Evolutionary conservation across 2,797 vertebrate genomes (phyloP).

Genomic region (Rhinophrynus dorsalis): DNA sequence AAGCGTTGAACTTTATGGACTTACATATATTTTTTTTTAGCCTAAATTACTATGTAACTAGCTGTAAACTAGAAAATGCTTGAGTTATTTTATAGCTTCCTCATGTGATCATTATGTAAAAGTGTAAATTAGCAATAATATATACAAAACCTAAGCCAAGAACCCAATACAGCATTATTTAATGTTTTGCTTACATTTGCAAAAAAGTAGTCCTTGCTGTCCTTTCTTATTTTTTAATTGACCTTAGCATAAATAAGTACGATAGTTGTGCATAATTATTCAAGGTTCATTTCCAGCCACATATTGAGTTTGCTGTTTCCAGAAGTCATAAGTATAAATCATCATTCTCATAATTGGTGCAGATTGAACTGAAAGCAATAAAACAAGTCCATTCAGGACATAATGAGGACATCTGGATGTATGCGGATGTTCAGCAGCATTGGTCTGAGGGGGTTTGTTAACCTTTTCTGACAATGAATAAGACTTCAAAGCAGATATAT

Average conservation of each 20-base stretch:
- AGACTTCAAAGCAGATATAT: neutral
- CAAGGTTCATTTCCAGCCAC: neutral
- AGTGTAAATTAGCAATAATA: too few species aligned
- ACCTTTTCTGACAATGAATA: neutral
- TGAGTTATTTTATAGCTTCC: too few species aligned
- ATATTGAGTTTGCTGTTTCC: slow-evolving; percentile 28
- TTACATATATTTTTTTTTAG: too few species aligned
- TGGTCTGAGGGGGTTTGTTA: neutral
- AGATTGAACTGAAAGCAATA: slow-evolving; percentile 29
- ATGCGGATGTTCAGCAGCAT: neutral
- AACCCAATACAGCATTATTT: too few species aligned
- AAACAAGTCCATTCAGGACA: slow-evolving; percentile 16
- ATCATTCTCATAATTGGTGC: slow-evolving; percentile 26
- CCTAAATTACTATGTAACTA: too few species aligned
- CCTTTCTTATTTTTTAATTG: slow-evolving; percentile 10
- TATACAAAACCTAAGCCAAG: too few species aligned
- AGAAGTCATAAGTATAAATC: slow-evolving; percentile 35
- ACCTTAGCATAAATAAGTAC: slow-evolving; percentile 3
- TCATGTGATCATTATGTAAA: too few species aligned
- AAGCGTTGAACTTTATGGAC: too few species aligned
- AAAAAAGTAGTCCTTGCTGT: neutral
- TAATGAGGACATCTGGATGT: slow-evolving; percentile 31
- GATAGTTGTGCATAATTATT: slow-evolving; percentile 9
- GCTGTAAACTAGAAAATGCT: too few species aligned
- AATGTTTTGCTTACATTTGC: neutral